These are phyloP conservation scores for Felis catus DNA, from an alignment of 2,113 vertebrate species.

Conservation along the genomic window F.catus_Fca126_mat1.0 CM031415.1:161288501-161289000, in stretches of 20 bases:
- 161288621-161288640: no score
- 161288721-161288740: no score
- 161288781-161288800: background rate
- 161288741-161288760: no score
- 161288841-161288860: background rate
- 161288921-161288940: background rate
- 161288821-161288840: background rate
- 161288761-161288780: no score
- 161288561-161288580: no score
- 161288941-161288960: background rate
- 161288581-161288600: no score
- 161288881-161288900: background rate
- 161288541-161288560: background rate
- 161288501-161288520: background rate
- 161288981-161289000: slow-evolving; percentile 20
- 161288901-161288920: background rate
- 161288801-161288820: background rate
- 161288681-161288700: no score
- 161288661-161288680: no score
- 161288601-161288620: no score
- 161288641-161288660: no score
- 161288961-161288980: background rate
- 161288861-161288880: background rate
- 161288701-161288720: no score
- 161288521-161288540: background rate